phyloP scores from a whole-genome alignment of 1,140 invertebrate species.

The Euschistus heros region DNA sequence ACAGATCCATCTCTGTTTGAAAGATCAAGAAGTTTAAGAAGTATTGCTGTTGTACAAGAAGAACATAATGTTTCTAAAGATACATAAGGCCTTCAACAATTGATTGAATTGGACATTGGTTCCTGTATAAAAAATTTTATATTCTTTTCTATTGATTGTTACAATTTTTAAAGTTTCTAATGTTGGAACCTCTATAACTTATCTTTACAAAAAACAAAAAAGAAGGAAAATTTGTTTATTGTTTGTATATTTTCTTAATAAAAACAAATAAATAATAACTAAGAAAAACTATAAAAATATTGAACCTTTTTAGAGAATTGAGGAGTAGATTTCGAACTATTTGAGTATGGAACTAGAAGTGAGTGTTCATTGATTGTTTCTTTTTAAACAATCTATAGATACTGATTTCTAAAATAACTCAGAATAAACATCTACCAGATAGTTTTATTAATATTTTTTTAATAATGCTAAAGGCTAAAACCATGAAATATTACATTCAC shows the following conservation, averaged over 20 bases:
- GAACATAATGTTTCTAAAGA: slow-evolving; percentile 20
- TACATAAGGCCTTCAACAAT: neutral
- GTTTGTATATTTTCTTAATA: neutral
- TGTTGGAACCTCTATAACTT: neutral
- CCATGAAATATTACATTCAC: too few relatives aligned
- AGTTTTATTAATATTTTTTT: too few relatives aligned
- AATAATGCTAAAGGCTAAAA: too few relatives aligned
- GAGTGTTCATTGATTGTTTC: slow-evolving; percentile 22
- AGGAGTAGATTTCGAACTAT: neutral
- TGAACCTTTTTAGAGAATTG: neutral
- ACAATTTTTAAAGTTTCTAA: neutral
- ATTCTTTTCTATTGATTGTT: neutral
- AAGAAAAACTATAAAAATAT: neutral
- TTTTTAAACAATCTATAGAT: slow-evolving; percentile 18
- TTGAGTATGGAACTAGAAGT: slow-evolving; percentile 9
- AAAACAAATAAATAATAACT: neutral
- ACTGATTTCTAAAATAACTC: slow-evolving; percentile 11
- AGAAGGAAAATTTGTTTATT: neutral
- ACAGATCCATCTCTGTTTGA: slow-evolving; percentile 85
- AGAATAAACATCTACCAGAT: neutral
- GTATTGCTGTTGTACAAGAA: slow-evolving; percentile 27
- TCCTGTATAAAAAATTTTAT: neutral
- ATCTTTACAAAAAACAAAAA: neutral
- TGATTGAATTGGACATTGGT: neutral
- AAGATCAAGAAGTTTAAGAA: slow-evolving; percentile 52